Base-by-base conservation (phyloP, 2,113 vertebrate genomes). In the mouse (Mus musculus) region DNA sequence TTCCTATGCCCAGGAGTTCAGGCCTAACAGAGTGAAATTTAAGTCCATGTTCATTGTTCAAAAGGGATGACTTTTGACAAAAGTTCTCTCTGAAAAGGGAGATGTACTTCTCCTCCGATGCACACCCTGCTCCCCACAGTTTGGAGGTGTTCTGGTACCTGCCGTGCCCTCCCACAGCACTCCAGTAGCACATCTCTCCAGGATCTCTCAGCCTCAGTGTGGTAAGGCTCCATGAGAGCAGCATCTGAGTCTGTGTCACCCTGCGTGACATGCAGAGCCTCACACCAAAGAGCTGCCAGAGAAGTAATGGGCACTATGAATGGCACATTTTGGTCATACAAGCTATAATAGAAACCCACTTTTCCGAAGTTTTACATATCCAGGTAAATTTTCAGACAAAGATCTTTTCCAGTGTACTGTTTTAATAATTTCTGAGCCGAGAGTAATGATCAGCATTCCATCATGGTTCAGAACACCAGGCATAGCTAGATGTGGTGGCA, bases 391-490 rank as follows among this genome's bases (percentile, higher is more conserved):
- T 92, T 69, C 89, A 92, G 52, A 91, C 65, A 67, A 46, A 76
- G 19, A 36, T 56, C 19, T 49, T 76, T 95, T 92, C 90, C 39
- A 92, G 24, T 36, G 30, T 10, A 78, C 7, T 1, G 56, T 65
- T 88, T 90, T 26, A 52, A 33, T 84, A 39, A 85, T 90, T 82
- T 97, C 63, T 92, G 52, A 87, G 39, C 67, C 46, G 33, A 93
- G 24, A 71, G 19, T 65, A 42, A 71, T 10, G 9, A 12, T 67
- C 3, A 26, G 36, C 46, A 91, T 87, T 84, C 54, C 11, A 16
- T 26, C 4, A 4, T 24, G 26, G n/a, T 72, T 86, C 75, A 39
- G 82, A 95, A 69, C 61, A 59, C 19, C 16, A n/a, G 17, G 77
- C 36, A 12, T 81, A 61, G 87, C 28, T 33, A 13, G 67, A 5